Percentiles rank a stretch among this genome's conserved stretches.
Evolutionary conservation across 2,797 vertebrate species (phyloP).

Genomic region (Microctenopoma steveboyesi): DNA sequence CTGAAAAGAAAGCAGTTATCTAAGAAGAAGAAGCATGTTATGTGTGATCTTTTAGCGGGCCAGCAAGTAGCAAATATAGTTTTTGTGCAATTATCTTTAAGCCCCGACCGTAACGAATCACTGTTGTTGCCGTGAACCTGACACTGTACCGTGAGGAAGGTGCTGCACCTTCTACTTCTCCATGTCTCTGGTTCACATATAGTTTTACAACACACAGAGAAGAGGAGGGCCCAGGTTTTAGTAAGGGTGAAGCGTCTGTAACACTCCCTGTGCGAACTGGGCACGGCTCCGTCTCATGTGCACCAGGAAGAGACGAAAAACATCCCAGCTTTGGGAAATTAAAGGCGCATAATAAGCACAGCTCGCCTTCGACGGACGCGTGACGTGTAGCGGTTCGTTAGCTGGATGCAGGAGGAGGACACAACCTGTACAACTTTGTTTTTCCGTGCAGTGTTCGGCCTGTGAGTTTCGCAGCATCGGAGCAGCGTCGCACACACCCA

Average conservation of each 20-base stretch:
- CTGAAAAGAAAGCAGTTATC: not conserved
- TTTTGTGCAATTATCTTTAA: constrained; percentile 6
- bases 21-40: rapidly evolving
- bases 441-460: constrained; percentile 42
- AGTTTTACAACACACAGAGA: constrained; percentile 2
- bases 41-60: too few species aligned
- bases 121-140: not conserved
- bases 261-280: constrained; percentile 10
- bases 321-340: constrained; percentile 24
- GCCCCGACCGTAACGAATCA: constrained; percentile 42
- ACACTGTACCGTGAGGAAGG: constrained; percentile 31
- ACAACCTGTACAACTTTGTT: constrained; percentile 58
- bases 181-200: constrained; percentile 1
- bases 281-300: constrained; percentile 33
- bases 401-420: not conserved
- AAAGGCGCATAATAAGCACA: not conserved
- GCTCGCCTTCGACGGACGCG: not conserved
- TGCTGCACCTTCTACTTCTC: constrained; percentile 44
- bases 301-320: constrained; percentile 74
- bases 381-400: too few species aligned
- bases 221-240: rapidly evolving
- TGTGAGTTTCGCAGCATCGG: constrained; percentile 66
- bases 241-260: not conserved
- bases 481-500: constrained; percentile 67
- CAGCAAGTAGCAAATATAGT: not conserved